Evolutionary conservation across 2,888 invertebrate genomes (phyloP), one percentile per base, ranked within the genome.

Genomic region (Athalia cordata): DNA sequence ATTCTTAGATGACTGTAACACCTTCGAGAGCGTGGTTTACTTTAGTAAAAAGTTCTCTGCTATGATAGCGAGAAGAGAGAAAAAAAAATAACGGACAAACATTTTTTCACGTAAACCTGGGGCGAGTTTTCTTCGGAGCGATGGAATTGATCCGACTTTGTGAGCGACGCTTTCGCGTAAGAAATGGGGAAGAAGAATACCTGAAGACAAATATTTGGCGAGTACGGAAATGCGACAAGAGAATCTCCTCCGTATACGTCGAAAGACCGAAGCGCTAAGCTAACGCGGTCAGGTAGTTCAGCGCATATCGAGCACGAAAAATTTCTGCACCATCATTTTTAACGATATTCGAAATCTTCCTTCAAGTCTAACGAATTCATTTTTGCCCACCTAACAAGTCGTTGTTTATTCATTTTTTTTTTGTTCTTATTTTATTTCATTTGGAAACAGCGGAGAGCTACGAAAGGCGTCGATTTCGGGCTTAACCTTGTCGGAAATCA

Each of bases 11-110:
- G 9, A 29, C 15, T 62, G 29, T 62, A 29, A 62, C 13, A 62
- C 15, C 43, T 29, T 9, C 1, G 62, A 45, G 45, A 64, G 45
- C 29, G 64, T 45, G 15, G 8, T 11, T 64, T n/a, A 64, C 45
- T 64, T 45, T 45, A 64, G 64, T 64, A 29, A 43, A 64, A 64
- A 45, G 64, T 29, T 45, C 45, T 64, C 64, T 29, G 64, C 11
- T 64, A 45, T 64, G 15, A 29, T 2, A 29, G 29, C 29, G 29
- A 29, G 29, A 29, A 29, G 29, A 29, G 29, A 29, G 29, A 29
- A 29, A 29, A 29, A 29, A 29, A 29, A 29, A 29, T 29, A 43
- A 64, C 11, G 43, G 15, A 43, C n/a, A 47, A 64, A 52, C n/a
- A 47, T 64, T 64, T 64, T 64, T n/a, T 64, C 29, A 29, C 29